These are phyloP conservation scores for Cerastis rubricosa DNA, from an alignment of 2,888 invertebrate genomes.

Conservation along the genomic window DNA sequence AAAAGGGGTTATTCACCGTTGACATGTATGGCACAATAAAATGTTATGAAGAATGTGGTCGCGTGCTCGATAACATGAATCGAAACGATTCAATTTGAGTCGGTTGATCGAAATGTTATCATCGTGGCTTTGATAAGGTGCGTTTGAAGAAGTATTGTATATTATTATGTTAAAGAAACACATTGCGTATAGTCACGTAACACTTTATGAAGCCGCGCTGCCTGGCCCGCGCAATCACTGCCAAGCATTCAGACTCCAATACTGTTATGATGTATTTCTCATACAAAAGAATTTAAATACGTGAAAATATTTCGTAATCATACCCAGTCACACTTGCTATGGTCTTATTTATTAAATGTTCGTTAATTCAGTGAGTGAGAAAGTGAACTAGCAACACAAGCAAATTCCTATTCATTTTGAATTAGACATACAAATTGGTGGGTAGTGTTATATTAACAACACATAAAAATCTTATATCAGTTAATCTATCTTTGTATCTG, in stretches of 20 bases:
- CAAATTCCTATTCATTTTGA: constrained; percentile 8
- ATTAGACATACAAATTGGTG: constrained; percentile 21
- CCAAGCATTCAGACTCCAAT: constrained; percentile 33
- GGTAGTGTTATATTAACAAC: background rate
- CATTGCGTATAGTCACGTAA: constrained; percentile 73
- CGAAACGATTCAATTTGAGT: constrained; percentile 78
- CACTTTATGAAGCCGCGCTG: constrained; percentile 24
- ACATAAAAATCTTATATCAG: constrained; percentile 7
- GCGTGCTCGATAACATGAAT: constrained; percentile 73
- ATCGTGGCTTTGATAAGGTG: constrained; percentile 74
- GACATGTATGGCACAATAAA: constrained; percentile 53
- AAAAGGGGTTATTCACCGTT: constrained; percentile 48
- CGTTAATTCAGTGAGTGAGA: constrained; percentile 14
- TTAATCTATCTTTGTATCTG: constrained; percentile 3
- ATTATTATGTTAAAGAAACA: constrained; percentile 58
- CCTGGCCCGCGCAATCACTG: constrained; percentile 18
- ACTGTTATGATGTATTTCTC: constrained; percentile 36
- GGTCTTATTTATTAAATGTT: constrained; percentile 17
- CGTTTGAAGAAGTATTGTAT: constrained; percentile 65
- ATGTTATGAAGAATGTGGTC: constrained; percentile 55
- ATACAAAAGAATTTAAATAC: constrained; percentile 33
- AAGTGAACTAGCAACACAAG: constrained; percentile 19
- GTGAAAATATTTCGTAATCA: constrained; percentile 29
- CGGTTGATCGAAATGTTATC: constrained; percentile 81
- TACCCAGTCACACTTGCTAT: constrained; percentile 20